Evolutionary conservation across 2,797 vertebrate genomes (phyloP), one percentile per base, ranked within the genome.

Genomic region (Orestias chungarensis): DNA sequence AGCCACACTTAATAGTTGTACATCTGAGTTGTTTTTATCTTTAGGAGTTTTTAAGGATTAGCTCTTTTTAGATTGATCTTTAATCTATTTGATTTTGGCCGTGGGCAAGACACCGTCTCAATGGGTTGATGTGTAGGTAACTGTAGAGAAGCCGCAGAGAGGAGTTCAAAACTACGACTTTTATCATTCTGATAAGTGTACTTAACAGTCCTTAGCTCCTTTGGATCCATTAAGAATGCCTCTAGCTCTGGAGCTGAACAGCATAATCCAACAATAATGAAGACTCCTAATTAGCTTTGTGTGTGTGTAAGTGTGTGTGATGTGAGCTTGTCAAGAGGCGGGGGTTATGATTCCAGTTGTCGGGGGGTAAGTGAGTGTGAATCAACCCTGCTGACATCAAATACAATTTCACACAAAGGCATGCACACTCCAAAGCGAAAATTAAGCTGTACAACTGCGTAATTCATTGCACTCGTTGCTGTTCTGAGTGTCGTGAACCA

Each of bases 251-350:
- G 68, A 84, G 87, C 87, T 76, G 82, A 90, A 90, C 87, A 88
- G 86, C 88, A 92, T 92, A 92, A 92, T 89, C 90, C 91, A 90
- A 89, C 87, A 88, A 90, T 91, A 90, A 92, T 92, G 88, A 91
- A 89, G 85, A 90, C 83, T 87, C 73, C 85, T 92, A 90, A 93
- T 92, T 92, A 92, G 89, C 86, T 84, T 73, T 84, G 62, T 64
- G 71, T 75, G 68, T 70, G 69, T 52, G 74, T n/a, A n/a, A 75
- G 80, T 76, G 79, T 68, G 77, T 79, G 71, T 31, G 82, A 85
- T 85, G 87, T 81, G 89, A 88, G 87, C 87, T 86, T 82, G 65
- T 92, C 89, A 91, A 90, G 88, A 88, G 74, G 86, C 87, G 85
- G 89, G 90, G 87, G 90, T 88, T 91, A 88, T 89, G 88, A 93